Evolutionary conservation across 1,140 invertebrate species (phyloP).

Genomic region (Drosophila insularis): DNA sequence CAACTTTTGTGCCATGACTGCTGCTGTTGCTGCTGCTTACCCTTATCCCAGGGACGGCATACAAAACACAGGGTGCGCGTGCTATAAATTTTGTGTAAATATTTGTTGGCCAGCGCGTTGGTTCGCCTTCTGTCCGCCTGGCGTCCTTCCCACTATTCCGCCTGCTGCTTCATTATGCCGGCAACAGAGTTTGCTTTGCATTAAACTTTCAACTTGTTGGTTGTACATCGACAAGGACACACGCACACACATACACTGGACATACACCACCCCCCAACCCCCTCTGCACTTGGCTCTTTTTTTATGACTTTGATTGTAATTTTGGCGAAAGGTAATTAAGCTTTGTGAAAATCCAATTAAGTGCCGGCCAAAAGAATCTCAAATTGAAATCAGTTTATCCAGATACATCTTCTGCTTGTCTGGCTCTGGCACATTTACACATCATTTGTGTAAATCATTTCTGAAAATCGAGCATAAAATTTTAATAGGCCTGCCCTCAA

Average conservation of each 20-base stretch:
- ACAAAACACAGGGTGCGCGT: conserved; percentile 47
- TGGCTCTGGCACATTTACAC: conserved; percentile 62
- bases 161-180: conserved; percentile 56
- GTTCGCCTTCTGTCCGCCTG: not conserved
- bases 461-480: conserved; percentile 70
- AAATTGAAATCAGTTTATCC: conserved; percentile 68
- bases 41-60: conserved; percentile 42
- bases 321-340: conserved; percentile 72
- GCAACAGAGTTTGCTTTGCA: conserved; percentile 50
- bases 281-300: conserved; percentile 2
- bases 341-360: conserved; percentile 70
- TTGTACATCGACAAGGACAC: conserved; percentile 19
- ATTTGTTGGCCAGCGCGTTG: conserved; percentile 54
- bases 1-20: conserved; percentile 56
- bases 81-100: conserved; percentile 76
- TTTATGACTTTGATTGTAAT: conserved; percentile 71
- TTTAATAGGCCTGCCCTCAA: conserved; percentile 54
- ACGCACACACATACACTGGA: conserved; percentile 14
- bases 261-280: not conserved
- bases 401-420: conserved; percentile 31
- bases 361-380: conserved; percentile 53
- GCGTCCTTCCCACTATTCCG: not conserved
- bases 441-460: conserved; percentile 75
- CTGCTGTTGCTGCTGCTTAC: conserved; percentile 28
- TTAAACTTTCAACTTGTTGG: conserved; percentile 48